Percentiles rank a stretch among this genome's conserved stretches.
Conservation (phyloP, 1,140 invertebrate genomes). For the Danaus melanippus region DNA sequence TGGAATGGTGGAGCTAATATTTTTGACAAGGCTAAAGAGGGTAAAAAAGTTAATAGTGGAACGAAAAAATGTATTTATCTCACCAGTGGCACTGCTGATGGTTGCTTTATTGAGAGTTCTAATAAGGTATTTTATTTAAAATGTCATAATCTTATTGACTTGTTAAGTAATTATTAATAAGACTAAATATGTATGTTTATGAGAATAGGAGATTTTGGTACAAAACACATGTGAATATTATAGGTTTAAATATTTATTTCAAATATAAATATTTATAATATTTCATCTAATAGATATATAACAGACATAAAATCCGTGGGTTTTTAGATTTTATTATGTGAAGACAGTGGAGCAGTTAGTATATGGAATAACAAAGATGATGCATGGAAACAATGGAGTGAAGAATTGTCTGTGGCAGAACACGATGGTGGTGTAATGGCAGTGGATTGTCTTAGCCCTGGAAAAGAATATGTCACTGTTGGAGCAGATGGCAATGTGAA, state of each 20-base stretch:
- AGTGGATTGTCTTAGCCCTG: conserved; percentile 44
- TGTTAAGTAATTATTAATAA: too few relatives aligned
- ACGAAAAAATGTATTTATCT: conserved; percentile 40
- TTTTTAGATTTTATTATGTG: conserved; percentile 55
- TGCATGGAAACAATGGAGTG: conserved; percentile 49
- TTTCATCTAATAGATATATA: too few relatives aligned
- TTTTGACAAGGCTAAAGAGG: conserved; percentile 25
- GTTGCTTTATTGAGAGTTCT: conserved; percentile 53
- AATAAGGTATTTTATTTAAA: conserved; percentile 38
- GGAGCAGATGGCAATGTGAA: conserved; percentile 65
- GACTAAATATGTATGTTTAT: too few relatives aligned
- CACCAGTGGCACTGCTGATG: conserved; percentile 52
- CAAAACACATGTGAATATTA: too few relatives aligned
- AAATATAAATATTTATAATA: too few relatives aligned
- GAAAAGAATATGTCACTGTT: conserved; percentile 50
- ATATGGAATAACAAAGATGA: conserved; percentile 43
- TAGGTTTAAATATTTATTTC: too few relatives aligned
- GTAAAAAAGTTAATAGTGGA: conserved; percentile 19
- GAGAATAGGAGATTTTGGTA: too few relatives aligned
- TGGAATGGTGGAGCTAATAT: conserved; percentile 59
- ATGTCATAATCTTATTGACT: neutral
- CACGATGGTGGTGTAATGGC: conserved; percentile 55
- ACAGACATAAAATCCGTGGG: neutral
- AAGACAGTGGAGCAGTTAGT: conserved; percentile 58
- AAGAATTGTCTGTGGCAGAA: conserved; percentile 44